Conservation (phyloP, 2,797 vertebrate genomes). For the Orientallactaga sibirica region DNA sequence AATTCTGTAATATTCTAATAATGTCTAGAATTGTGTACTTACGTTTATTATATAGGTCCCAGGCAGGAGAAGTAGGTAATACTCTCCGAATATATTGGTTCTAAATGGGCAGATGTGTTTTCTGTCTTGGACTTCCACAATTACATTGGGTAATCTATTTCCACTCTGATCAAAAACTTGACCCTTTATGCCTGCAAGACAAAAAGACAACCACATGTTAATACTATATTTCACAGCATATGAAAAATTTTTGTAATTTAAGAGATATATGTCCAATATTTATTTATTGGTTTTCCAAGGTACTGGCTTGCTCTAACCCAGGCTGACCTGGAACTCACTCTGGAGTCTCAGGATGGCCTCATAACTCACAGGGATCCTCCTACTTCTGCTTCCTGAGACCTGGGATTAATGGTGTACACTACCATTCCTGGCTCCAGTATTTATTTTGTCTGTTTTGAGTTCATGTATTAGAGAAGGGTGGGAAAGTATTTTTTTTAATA, state of each 20-base stretch:
- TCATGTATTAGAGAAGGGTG: conserved; percentile 21
- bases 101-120: conserved; percentile 92
- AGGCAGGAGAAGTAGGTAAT: conserved; percentile 95
- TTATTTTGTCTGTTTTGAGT: background rate
- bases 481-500: background rate
- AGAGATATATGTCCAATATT: background rate
- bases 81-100: conserved; percentile 93
- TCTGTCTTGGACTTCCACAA: conserved; percentile 93
- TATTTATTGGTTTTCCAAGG: background rate
- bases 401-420: no score
- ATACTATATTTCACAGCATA: background rate
- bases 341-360: no score
- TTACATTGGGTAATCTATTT: conserved; percentile 89
- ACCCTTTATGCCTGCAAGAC: conserved; percentile 93
- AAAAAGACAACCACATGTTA: conserved; percentile 52
- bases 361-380: no score
- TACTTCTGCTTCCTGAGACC: no score
- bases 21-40: conserved; percentile 78
- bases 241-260: conserved; percentile 34
- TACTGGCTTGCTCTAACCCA: no score
- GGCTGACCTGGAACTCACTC: no score
- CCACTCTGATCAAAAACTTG: conserved; percentile 90
- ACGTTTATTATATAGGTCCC: conserved; percentile 94
- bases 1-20: conserved; percentile 45
- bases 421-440: no score